Evolutionary conservation across 1,140 invertebrate genomes (phyloP).

Genomic region (Papilio machaon): DNA sequence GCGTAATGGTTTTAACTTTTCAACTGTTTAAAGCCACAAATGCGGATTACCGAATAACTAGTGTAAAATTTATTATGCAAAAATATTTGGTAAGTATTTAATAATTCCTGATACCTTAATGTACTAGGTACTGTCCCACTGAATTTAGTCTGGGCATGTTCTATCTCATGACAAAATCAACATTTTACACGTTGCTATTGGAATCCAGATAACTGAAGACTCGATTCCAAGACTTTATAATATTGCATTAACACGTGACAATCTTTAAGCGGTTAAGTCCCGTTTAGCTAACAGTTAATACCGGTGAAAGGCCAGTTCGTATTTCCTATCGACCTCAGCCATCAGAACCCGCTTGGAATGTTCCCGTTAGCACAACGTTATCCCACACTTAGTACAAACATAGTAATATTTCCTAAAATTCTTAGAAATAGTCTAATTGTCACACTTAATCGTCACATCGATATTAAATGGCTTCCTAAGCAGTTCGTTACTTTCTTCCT

Average conservation of each 20-base stretch:
- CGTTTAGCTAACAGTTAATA: constrained; percentile 9
- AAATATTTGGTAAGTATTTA: too few relatives aligned
- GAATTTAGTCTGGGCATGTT: neutral
- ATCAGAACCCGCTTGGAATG: constrained; percentile 8
- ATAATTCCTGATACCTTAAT: too few relatives aligned
- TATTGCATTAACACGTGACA: neutral
- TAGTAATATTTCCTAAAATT: neutral
- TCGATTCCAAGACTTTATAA: neutral
- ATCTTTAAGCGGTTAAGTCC: constrained; percentile 17
- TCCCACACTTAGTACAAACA: neutral
- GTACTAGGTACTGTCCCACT: too few relatives aligned
- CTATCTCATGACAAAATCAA: neutral
- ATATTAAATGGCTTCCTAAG: too few relatives aligned
- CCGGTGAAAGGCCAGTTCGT: constrained; percentile 1
- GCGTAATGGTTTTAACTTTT: too few relatives aligned
- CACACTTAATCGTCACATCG: neutral
- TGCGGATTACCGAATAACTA: too few relatives aligned
- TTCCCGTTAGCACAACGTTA: neutral
- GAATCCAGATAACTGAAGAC: neutral
- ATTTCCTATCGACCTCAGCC: constrained; percentile 5
- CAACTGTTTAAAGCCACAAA: too few relatives aligned
- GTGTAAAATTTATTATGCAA: too few relatives aligned
- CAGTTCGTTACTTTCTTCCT: neutral
- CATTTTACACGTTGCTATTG: neutral
- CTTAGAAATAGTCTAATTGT: neutral